A percentile compares a stretch with the other conserved stretches of the same genome.
Evolutionary conservation across 2,797 vertebrate species (phyloP).

Genomic region (Semaprochilodus insignis): DNA sequence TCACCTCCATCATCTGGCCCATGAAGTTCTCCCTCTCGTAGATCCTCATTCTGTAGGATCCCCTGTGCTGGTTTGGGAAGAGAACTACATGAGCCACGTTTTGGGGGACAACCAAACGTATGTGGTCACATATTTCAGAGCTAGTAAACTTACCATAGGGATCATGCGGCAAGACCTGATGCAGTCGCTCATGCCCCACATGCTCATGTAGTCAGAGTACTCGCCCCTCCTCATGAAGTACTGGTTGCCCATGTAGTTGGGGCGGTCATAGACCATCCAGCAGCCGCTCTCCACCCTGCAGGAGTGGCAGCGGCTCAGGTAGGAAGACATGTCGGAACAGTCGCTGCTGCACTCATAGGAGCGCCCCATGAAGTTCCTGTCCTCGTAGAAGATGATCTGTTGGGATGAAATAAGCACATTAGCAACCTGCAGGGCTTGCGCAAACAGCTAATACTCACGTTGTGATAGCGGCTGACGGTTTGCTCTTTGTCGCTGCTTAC

Average conservation of each 20-base stretch:
- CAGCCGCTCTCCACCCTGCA: constrained; percentile 57
- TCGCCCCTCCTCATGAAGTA: constrained; percentile 56
- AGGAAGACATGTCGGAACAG: constrained; percentile 52
- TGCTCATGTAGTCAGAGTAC: constrained; percentile 57
- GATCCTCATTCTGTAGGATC: constrained; percentile 57
- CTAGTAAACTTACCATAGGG: constrained; percentile 45
- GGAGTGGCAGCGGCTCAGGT: constrained; percentile 60
- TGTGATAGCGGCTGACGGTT: no score
- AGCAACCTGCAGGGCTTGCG: no score
- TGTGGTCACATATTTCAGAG: not conserved
- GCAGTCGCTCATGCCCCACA: constrained; percentile 54
- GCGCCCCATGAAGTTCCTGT: constrained; percentile 58
- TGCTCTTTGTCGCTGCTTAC: constrained; percentile 26
- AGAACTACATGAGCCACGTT: not conserved
- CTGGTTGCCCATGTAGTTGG: constrained; percentile 61
- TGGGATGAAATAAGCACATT: not conserved
- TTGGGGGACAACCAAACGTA: not conserved
- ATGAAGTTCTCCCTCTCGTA: constrained; percentile 58
- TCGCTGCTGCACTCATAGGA: constrained; percentile 56
- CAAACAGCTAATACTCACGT: not conserved
- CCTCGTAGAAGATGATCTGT: constrained; percentile 58
- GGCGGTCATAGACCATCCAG: constrained; percentile 57
- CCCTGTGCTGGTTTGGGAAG: constrained; percentile 41
- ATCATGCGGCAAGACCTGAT: constrained; percentile 55
- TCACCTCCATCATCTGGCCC: constrained; percentile 56